Evolutionary conservation across 2,113 vertebrate genomes (phyloP), one percentile per base, ranked within the genome.

Genomic region (Prietella phreatophila): DNA sequence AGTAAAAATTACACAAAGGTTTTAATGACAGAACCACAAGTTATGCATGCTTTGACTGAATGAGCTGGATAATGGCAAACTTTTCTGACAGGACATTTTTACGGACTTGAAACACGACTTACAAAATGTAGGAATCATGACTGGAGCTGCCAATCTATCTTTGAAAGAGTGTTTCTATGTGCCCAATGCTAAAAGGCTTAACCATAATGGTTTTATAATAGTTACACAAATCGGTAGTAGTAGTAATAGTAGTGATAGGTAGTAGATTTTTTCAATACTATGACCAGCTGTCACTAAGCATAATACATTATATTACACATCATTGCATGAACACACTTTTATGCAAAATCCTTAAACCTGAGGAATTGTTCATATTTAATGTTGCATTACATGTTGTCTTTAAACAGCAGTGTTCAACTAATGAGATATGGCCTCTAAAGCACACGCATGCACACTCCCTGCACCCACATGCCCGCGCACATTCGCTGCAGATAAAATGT

Each of bases 391-490:
- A 50, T 27, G 14, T 53, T 42, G 47, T 47, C 9, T 47, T 76
- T 47, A 27, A 47, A 47, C 20, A 27, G 71, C 8, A 42, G 39
- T 47, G 3, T 42, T 76, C 15, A 78, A n/a, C 42, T n/a, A 78
- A 78, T n/a, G 47, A n/a, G 11, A 82, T 82, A 20, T 80, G 53
- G 30, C 79, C 22, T 13, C 19, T 81, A 20, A 33, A 19, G 33
- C 53, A 33, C 15, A 60, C 80, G 20, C 71, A 27, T 25, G 55
- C 76, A 50, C 56, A 84, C 25, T 30, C 20, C 6, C 50, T 13
- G 58, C 58, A 71, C 79, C n/a, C 50, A 84, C 79, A 55, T 60
- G 9, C 69, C 39, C 69, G 78, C 69, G 83, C 86, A 71, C 42
- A 76, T 53, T 63, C 15, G 11, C 50, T 80, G 50, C 50, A 80